Evolutionary conservation across 2,888 invertebrate species (phyloP).

Genomic region (Isoperla grammatica): DNA sequence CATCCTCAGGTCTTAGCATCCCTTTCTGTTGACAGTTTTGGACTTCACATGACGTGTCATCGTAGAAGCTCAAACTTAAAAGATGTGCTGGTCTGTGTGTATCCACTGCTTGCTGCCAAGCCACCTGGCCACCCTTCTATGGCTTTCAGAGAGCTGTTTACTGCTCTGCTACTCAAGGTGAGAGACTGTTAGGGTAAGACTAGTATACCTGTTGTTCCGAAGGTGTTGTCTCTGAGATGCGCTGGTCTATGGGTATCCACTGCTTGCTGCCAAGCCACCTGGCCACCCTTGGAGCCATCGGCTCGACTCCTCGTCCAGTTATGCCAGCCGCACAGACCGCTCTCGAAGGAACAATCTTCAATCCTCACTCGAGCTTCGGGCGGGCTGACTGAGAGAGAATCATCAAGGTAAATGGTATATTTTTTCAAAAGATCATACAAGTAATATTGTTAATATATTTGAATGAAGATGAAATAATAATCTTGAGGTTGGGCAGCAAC

Average conservation of each 20-base stretch:
- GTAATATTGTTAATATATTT: too few relatives aligned
- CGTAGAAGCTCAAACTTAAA: too few relatives aligned
- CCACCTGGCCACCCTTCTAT: constrained; percentile 29
- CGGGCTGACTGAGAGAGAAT: constrained; percentile 38
- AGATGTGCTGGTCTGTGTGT: constrained; percentile 42
- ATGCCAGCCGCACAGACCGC: constrained; percentile 42
- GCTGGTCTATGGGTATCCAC: constrained; percentile 41
- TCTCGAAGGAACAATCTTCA: constrained; percentile 43
- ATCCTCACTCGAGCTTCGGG: constrained; percentile 36
- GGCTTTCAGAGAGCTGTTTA: too few relatives aligned
- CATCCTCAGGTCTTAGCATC: too few relatives aligned
- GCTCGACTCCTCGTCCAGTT: constrained; percentile 35
- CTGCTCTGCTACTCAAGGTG: too few relatives aligned
- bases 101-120: constrained; percentile 42
- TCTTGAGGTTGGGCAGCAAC: too few relatives aligned
- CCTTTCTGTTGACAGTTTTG: too few relatives aligned
- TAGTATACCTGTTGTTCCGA: constrained; percentile 40
- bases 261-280: constrained; percentile 42
- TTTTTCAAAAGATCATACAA: too few relatives aligned
- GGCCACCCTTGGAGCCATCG: constrained; percentile 27
- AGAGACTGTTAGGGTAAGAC: background rate
- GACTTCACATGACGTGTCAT: too few relatives aligned
- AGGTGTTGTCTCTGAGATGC: constrained; percentile 43
- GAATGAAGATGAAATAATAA: too few relatives aligned
- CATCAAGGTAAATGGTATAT: too few relatives aligned